Percentiles rank a stretch among this genome's conserved stretches.
phyloP scores from a whole-genome alignment of 1,140 invertebrate genomes.

The Hirudo medicinalis region DNA sequence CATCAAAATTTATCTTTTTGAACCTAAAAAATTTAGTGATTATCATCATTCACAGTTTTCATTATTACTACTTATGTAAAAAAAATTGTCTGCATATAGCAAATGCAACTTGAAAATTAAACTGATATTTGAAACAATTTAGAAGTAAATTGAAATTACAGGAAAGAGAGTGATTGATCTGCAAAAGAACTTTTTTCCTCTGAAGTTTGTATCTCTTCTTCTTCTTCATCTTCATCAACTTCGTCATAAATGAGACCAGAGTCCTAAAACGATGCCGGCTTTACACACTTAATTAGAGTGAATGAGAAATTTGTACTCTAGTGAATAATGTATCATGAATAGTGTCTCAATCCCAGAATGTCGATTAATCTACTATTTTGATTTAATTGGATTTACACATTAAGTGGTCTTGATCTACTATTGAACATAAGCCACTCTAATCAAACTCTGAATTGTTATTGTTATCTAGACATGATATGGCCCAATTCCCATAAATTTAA shows the following conservation, averaged over 20 bases:
- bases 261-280: background rate
- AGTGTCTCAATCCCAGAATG: too few relatives aligned
- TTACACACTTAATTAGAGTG: background rate
- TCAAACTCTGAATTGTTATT: too few relatives aligned
- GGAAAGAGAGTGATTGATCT: too few relatives aligned
- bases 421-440: too few relatives aligned
- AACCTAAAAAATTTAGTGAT: background rate
- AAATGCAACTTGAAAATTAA: background rate
- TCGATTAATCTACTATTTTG: too few relatives aligned
- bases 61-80: background rate
- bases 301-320: too few relatives aligned
- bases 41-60: background rate
- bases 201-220: background rate
- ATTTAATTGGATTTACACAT: too few relatives aligned
- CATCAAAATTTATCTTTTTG: slow-evolving; percentile 29
- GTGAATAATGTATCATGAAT: too few relatives aligned
- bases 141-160: background rate
- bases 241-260: too few relatives aligned
- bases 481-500: too few relatives aligned
- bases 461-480: too few relatives aligned
- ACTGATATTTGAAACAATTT: background rate
- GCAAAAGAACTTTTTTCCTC: background rate
- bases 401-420: too few relatives aligned
- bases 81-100: background rate
- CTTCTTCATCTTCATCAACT: background rate